Evolutionary conservation across 2,113 vertebrate species (phyloP).

Genomic region (Brachyhypopomus gauderio): DNA sequence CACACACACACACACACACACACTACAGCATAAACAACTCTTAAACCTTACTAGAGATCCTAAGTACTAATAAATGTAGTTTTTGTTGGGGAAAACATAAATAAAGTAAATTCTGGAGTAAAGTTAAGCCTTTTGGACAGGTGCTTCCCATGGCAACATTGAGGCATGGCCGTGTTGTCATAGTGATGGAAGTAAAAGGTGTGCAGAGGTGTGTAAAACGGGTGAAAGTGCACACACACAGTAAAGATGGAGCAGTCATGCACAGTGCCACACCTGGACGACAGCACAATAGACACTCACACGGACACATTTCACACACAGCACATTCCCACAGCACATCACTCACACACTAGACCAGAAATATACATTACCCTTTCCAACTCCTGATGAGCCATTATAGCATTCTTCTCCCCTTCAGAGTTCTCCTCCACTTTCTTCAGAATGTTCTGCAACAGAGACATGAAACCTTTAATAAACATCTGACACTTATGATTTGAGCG

Average conservation of each 20-base stretch:
- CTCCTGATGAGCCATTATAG: slow-evolving; percentile 87
- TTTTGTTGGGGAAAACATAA: neutral
- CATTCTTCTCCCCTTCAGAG: slow-evolving; percentile 83
- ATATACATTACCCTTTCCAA: slow-evolving; percentile 83
- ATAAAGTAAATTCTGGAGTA: slow-evolving; percentile 16
- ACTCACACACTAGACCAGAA: slow-evolving; percentile 8
- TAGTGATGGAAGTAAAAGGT: slow-evolving; percentile 6
- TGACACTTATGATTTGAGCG: neutral
- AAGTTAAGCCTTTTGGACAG: slow-evolving; percentile 5
- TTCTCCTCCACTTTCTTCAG: slow-evolving; percentile 91
- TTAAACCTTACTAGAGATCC: too few species aligned
- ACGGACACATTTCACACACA: slow-evolving; percentile 17
- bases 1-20: neutral
- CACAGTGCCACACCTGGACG: slow-evolving; percentile 19
- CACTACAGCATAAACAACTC: neutral
- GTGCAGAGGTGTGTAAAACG: slow-evolving; percentile 16
- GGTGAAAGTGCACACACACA: slow-evolving; percentile 31
- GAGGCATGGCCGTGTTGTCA: slow-evolving; percentile 13
- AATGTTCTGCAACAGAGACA: slow-evolving; percentile 80
- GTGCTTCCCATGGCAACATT: neutral
- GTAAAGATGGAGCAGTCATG: neutral
- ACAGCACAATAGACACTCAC: neutral
- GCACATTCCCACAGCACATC: slow-evolving; percentile 13
- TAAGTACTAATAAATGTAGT: too few species aligned
- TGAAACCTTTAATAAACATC: neutral